Conservation (phyloP, 2,888 invertebrate species). For the Melangyna quadrimaculata region DNA sequence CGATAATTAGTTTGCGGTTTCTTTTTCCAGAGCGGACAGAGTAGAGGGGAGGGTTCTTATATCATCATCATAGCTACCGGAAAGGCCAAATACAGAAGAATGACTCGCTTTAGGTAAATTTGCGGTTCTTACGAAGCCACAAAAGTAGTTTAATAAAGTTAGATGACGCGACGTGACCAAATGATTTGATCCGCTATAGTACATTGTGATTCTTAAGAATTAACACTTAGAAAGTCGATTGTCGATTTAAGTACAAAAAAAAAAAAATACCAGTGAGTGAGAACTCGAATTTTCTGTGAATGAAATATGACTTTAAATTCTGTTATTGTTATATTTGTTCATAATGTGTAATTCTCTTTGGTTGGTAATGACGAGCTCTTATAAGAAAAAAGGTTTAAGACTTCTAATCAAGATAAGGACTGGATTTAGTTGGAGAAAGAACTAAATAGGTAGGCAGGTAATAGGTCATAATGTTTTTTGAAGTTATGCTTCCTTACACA, state of each 20-base stretch:
- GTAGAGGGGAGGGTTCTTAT: neutral
- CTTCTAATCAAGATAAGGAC: no score
- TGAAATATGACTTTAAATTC: neutral
- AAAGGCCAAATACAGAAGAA: conserved; percentile 11
- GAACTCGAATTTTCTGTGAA: neutral
- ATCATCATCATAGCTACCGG: neutral
- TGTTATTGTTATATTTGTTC: neutral
- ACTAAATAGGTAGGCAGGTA: no score
- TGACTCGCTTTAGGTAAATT: conserved; percentile 24
- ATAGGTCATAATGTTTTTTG: no score
- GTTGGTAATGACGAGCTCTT: neutral
- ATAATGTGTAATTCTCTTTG: neutral
- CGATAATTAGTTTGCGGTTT: conserved; percentile 58
- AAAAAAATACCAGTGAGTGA: neutral
- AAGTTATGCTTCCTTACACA: no score
- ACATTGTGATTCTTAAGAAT: conserved; percentile 39
- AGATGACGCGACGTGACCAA: conserved; percentile 36
- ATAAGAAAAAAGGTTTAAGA: no score
- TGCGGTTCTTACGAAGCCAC: conserved; percentile 50
- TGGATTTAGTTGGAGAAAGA: no score
- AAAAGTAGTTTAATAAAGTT: conserved; percentile 30
- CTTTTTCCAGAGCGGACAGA: conserved; percentile 13
- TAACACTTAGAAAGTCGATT: neutral
- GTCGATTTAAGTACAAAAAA: neutral
- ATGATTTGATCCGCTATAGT: conserved; percentile 9